Base-by-base conservation (phyloP, 2,888 invertebrate genomes). In the Drosophila incognita region DNA sequence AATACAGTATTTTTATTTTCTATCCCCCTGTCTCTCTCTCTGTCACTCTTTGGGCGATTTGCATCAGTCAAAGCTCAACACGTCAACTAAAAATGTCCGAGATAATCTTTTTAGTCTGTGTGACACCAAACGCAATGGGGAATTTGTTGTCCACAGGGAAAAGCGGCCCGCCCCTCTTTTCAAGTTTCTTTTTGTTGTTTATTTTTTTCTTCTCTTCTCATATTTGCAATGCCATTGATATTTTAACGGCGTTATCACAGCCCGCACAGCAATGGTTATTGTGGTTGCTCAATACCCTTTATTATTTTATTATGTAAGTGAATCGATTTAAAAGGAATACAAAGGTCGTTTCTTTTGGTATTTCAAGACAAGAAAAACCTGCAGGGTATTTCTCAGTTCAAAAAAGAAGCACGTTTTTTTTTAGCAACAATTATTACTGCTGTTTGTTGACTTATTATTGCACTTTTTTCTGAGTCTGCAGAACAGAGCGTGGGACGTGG, bases 1-100 rank as follows among this genome's bases (percentile, higher is more conserved):
- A 52, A 61, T 46, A 42, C 18, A 21, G 38, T 33, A 27, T 56
- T 69, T 27, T 57, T 21, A 15, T 21, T 24, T 29, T 18, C 7
- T 10, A 3, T 15, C 29, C 29, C 15, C 21, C 21, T 21, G 21
- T 21, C 10, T 24, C 2, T 24, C 29, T 29, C 35, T 49, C 7
- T 33, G 33, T 35, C 27, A 54, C 46, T 69, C 62, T 56, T 31
- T n/a, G n/a, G 52, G 57, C 65, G 62, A 76, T 83, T 85, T 85
- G 72, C 86, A 63, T 62, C 13, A 73, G 63, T 57, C 57, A 51
- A 38, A 31, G n/a, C 49, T 42, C 35, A 62, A 65, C 58, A 56
- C 67, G 38, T 38, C 49, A 64, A 67, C 68, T 69, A 69, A 79
- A 80, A 36, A 82, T 82, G 77, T 80, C 73, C 64, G 66, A 84